phyloP scores from a whole-genome alignment of 2,888 invertebrate species.

The Neocrepidodera transversa region DNA sequence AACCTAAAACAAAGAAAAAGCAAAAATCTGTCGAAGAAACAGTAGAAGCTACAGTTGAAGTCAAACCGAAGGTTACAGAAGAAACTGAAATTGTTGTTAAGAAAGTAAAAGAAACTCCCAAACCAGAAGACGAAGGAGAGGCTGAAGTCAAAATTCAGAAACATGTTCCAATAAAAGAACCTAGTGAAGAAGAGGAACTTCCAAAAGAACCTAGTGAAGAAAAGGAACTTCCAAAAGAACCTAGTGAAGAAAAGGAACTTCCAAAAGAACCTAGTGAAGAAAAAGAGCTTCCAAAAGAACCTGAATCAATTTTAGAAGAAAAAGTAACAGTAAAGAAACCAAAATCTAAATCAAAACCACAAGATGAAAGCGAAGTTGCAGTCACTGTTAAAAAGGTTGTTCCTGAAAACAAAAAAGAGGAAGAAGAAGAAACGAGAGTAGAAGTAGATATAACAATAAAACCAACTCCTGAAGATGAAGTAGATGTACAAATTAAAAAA shows the following conservation, averaged over 20 bases:
- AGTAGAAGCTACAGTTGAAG: conserved; percentile 49
- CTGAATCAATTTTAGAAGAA: conserved; percentile 40
- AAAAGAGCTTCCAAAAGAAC: too few relatives aligned
- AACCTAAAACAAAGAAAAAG: conserved; percentile 46
- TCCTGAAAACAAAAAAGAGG: conserved; percentile 54
- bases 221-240: too few relatives aligned
- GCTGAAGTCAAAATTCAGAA: conserved; percentile 49
- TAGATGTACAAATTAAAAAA: conserved; percentile 37
- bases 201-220: too few relatives aligned
- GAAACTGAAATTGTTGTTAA: conserved; percentile 48
- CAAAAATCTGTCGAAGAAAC: conserved; percentile 41
- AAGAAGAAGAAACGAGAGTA: conserved; percentile 62
- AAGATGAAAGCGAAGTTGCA: conserved; percentile 50
- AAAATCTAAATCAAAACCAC: conserved; percentile 43
- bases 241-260: too few relatives aligned
- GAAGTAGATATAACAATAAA: conserved; percentile 57
- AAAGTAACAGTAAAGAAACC: conserved; percentile 22
- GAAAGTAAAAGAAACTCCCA: conserved; percentile 46
- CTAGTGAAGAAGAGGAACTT: not conserved
- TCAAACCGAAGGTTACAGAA: conserved; percentile 35
- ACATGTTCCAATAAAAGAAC: conserved; percentile 60
- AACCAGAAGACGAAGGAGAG: conserved; percentile 37
- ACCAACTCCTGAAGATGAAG: conserved; percentile 60
- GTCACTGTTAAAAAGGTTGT: conserved; percentile 43
- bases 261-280: too few relatives aligned